These are phyloP conservation scores for Drosophila asahinai DNA, from an alignment of 1,140 invertebrate genomes.

Conservation along the genomic window DNA sequence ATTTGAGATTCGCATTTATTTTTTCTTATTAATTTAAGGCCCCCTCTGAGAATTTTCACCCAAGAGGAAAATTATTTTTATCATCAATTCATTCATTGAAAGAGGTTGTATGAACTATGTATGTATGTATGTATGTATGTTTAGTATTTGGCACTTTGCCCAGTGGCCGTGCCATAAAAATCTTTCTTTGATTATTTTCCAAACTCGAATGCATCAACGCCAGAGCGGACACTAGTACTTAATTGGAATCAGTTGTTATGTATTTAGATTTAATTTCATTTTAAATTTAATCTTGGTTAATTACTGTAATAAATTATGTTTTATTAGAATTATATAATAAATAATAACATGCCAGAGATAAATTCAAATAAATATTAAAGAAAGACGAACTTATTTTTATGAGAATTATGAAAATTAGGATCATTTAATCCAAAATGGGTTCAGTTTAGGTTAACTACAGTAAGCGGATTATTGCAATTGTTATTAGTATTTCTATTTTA, in stretches of 20 bases:
- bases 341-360: too few relatives aligned
- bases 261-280: not conserved
- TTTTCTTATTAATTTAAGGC: not conserved
- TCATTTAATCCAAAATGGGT: too few relatives aligned
- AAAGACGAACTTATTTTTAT: too few relatives aligned
- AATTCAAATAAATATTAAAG: too few relatives aligned
- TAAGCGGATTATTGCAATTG: too few relatives aligned
- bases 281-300: not conserved
- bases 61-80: constrained; percentile 17
- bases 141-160: constrained; percentile 42
- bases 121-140: too few relatives aligned
- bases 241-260: not conserved
- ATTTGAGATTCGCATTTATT: not conserved
- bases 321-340: too few relatives aligned
- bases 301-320: too few relatives aligned
- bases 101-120: not conserved
- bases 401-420: too few relatives aligned
- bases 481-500: too few relatives aligned
- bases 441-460: too few relatives aligned
- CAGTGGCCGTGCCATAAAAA: constrained; percentile 44
- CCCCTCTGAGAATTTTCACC: constrained; percentile 9
- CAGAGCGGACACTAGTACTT: not conserved
- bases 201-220: constrained; percentile 37
- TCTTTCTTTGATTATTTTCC: constrained; percentile 52
- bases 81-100: constrained; percentile 4